Evolutionary conservation across 2,888 invertebrate species (phyloP).

Genomic region (Sabatieria punctata): DNA sequence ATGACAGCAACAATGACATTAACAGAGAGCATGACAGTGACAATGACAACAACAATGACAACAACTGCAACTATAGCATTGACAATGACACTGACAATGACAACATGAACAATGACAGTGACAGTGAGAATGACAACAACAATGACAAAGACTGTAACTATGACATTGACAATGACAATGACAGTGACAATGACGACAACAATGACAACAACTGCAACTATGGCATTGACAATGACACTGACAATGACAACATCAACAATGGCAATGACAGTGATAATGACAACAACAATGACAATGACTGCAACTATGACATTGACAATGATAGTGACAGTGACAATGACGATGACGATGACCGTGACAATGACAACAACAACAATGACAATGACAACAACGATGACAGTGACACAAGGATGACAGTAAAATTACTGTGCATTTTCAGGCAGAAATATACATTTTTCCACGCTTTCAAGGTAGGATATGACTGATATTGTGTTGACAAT

Average conservation of each 20-base stretch:
- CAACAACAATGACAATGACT: not conserved
- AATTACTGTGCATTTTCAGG: no score
- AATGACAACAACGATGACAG: not conserved
- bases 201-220: not conserved
- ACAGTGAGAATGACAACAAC: not conserved
- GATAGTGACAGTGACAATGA: not conserved
- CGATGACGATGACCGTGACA: not conserved
- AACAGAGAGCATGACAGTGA: not conserved
- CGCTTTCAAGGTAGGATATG: no score
- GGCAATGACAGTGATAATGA: not conserved
- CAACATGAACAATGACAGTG: not conserved
- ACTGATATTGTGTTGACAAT: no score
- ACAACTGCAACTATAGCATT: not conserved
- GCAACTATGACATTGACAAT: not conserved
- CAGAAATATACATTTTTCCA: no score
- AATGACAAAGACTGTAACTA: slow-evolving; percentile 1
- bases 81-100: not conserved
- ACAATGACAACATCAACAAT: slow-evolving; percentile 1
- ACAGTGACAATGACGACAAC: not conserved
- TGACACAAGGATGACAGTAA: not conserved
- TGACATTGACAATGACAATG: not conserved
- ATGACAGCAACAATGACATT: not conserved
- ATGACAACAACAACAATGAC: not conserved
- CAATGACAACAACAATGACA: not conserved
- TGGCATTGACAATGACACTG: not conserved